Evolutionary conservation across 2,113 vertebrate species (phyloP).

Genomic region (Phocoena sinus): DNA sequence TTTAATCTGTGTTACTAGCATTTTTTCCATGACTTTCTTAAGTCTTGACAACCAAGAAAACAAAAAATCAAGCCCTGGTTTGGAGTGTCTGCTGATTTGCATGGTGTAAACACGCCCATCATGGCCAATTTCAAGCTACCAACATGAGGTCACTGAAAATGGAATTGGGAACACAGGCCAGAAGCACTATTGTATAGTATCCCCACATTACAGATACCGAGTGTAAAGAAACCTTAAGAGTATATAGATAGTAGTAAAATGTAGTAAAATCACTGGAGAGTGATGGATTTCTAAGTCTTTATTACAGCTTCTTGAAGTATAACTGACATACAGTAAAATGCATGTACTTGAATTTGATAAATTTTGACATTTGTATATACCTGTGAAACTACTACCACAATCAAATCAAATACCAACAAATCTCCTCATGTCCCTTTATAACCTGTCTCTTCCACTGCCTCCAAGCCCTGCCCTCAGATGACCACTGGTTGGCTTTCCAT

Average conservation of each 20-base stretch:
- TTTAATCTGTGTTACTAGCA: not conserved
- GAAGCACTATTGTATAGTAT: too few species aligned
- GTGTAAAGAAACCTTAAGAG: not conserved
- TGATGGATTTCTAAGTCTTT: not conserved
- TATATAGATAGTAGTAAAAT: not conserved
- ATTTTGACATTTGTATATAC: not conserved
- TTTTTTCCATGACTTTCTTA: not conserved
- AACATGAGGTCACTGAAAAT: not conserved
- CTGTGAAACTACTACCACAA: not conserved
- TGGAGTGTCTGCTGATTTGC: not conserved
- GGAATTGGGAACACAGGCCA: not conserved
- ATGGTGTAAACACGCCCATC: not conserved
- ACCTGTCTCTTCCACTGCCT: not conserved
- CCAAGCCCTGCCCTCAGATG: not conserved
- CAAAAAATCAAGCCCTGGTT: not conserved
- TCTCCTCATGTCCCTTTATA: not conserved
- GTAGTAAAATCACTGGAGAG: not conserved
- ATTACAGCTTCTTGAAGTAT: not conserved
- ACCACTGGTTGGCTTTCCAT: not conserved
- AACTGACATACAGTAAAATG: not conserved
- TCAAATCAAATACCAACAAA: not conserved
- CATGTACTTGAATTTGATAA: not conserved
- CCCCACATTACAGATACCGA: not conserved
- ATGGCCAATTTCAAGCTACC: not conserved
- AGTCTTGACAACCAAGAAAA: not conserved